Evolutionary conservation across 2,888 invertebrate species (phyloP).

Genomic region (Trypoxylon attenuatum): DNA sequence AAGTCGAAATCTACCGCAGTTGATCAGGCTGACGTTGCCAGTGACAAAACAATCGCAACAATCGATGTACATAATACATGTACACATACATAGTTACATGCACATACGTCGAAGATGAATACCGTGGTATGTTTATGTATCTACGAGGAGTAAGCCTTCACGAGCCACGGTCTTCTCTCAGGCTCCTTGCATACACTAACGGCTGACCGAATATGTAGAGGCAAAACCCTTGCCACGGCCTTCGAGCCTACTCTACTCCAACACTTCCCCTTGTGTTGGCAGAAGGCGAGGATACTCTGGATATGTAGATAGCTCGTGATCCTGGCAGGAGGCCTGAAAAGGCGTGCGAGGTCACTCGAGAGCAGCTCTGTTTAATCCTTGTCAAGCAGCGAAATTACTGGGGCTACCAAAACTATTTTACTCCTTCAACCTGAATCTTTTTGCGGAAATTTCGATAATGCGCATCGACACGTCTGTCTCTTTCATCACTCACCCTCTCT

Average conservation of each 20-base stretch:
- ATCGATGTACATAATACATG: no score
- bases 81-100: not conserved
- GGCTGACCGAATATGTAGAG: constrained; percentile 57
- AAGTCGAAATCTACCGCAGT: no score
- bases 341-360: constrained; percentile 21
- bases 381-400: constrained; percentile 31
- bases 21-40: constrained; percentile 46
- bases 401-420: constrained; percentile 12
- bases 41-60: constrained; percentile 52
- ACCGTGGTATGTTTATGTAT: constrained; percentile 64
- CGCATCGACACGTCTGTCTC: not conserved
- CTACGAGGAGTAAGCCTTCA: constrained; percentile 55
- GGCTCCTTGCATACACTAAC: constrained; percentile 56
- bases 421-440: no score
- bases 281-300: constrained; percentile 18
- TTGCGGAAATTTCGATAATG: not conserved
- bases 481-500: no score
- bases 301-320: constrained; percentile 33
- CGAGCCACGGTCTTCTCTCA: constrained; percentile 54
- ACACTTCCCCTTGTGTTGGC: constrained; percentile 15
- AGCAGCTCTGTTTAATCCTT: constrained; percentile 21
- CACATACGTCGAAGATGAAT: constrained; percentile 45
- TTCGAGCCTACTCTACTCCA: constrained; percentile 15
- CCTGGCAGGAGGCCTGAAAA: constrained; percentile 30
- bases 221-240: constrained; percentile 20